Evolutionary conservation across 2,113 vertebrate species (phyloP).

Genomic region (Thymallus thymallus): DNA sequence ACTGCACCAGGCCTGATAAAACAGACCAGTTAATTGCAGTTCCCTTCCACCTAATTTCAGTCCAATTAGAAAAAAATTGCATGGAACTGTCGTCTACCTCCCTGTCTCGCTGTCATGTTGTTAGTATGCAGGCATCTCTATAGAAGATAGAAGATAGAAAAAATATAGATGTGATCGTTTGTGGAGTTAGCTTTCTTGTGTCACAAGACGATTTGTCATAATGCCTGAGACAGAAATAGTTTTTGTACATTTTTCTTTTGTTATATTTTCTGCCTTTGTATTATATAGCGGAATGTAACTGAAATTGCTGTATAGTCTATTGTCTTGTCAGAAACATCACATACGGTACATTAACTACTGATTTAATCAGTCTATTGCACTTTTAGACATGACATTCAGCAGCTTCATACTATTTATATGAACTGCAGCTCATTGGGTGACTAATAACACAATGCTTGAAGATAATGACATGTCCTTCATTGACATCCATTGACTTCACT

Average conservation of each 20-base stretch:
- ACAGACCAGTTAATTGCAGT: slow-evolving; percentile 83
- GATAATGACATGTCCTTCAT: slow-evolving; percentile 24
- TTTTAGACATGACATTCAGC: not conserved
- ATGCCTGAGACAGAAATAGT: not conserved
- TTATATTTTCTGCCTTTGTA: too few relatives aligned
- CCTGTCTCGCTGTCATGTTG: slow-evolving; percentile 61
- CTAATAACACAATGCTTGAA: slow-evolving; percentile 41
- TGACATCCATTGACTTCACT: slow-evolving; percentile 12
- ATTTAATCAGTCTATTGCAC: not conserved
- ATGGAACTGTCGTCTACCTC: slow-evolving; percentile 71
- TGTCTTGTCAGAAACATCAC: too few relatives aligned
- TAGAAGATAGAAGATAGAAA: slow-evolving; percentile 52
- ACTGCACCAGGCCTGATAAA: slow-evolving; percentile 76
- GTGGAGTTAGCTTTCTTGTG: not conserved
- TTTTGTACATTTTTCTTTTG: not conserved
- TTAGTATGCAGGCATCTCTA: slow-evolving; percentile 73
- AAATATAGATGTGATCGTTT: slow-evolving; percentile 33
- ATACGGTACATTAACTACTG: too few relatives aligned
- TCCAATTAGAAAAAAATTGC: slow-evolving; percentile 79
- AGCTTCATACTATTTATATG: not conserved
- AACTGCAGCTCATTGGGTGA: slow-evolving; percentile 47
- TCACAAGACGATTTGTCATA: not conserved
- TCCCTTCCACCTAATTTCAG: slow-evolving; percentile 89
- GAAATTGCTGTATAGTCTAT: too few relatives aligned
- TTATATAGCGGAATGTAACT: too few relatives aligned